Evolutionary conservation across 2,113 vertebrate species (phyloP).

Genomic region (Seriola dumerili): DNA sequence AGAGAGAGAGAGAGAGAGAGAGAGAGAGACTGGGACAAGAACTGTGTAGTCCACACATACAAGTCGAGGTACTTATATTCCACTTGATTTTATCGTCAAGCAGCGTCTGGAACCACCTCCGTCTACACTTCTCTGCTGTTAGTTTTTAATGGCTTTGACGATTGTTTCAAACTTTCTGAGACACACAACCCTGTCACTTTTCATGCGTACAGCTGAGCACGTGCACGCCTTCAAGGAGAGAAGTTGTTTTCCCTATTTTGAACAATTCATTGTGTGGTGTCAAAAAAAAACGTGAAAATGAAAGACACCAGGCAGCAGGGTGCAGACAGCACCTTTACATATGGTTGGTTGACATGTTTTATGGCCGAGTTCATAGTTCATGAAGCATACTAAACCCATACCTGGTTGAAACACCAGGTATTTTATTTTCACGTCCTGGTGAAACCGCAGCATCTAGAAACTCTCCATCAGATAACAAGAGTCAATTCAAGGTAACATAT

Average conservation of each 20-base stretch:
- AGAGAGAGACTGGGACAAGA: constrained; percentile 9
- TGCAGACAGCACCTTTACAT: neutral
- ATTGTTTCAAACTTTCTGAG: neutral
- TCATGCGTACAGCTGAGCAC: neutral
- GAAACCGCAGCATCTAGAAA: no score
- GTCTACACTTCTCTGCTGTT: neutral
- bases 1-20: constrained; percentile 22
- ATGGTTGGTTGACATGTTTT: neutral
- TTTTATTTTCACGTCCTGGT: neutral
- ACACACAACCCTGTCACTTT: neutral
- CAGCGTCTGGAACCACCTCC: neutral
- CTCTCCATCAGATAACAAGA: no score
- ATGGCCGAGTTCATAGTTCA: no score
- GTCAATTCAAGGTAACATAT: no score
- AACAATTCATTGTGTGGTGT: neutral
- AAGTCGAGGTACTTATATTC: neutral
- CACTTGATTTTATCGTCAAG: neutral
- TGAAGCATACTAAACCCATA: neutral
- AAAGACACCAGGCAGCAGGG: no score
- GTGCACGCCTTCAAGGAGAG: neutral
- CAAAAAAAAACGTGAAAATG: neutral
- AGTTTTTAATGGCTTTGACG: neutral
- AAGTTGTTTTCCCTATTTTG: neutral
- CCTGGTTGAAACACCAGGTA: no score
- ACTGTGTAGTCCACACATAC: neutral